Conservation (phyloP, 2,113 vertebrate species). For the Panthera tigris region DNA sequence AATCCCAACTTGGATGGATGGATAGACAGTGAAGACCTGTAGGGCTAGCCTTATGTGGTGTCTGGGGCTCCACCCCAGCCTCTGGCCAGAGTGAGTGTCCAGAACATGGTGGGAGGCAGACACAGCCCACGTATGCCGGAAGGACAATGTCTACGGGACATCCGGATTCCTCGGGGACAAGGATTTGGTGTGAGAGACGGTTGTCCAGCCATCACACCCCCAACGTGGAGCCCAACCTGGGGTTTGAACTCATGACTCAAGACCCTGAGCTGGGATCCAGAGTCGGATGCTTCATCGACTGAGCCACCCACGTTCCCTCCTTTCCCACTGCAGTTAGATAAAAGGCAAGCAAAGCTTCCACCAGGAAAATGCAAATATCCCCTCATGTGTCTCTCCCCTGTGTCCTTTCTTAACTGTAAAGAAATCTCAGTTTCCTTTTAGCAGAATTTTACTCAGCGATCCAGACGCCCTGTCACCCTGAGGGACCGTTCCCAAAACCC, state of each 20-base stretch:
- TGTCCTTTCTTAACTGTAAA: neutral
- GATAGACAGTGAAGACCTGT: neutral
- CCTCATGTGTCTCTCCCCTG: too few species aligned
- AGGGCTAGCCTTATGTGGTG: fast-evolving
- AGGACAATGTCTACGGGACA: fast-evolving
- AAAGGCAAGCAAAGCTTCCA: neutral
- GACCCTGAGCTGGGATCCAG: too few species aligned
- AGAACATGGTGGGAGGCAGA: too few species aligned
- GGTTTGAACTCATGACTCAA: too few species aligned
- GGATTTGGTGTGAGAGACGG: neutral
- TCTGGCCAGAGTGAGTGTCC: neutral
- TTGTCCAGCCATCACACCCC: too few species aligned
- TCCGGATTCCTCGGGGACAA: neutral
- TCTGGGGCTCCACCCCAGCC: neutral
- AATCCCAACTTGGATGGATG: neutral
- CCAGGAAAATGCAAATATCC: neutral
- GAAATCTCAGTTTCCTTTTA: neutral
- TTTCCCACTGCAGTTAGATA: neutral
- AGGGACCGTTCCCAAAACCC: too few species aligned
- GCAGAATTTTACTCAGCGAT: neutral
- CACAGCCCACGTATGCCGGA: too few species aligned
- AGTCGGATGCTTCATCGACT: too few species aligned
- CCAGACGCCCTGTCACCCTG: neutral
- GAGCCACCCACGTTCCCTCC: too few species aligned
- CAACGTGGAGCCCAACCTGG: too few species aligned